Evolutionary conservation across 1,140 invertebrate species (phyloP), one percentile per base, ranked within the genome.

Genomic region (Drosophila watanabei): DNA sequence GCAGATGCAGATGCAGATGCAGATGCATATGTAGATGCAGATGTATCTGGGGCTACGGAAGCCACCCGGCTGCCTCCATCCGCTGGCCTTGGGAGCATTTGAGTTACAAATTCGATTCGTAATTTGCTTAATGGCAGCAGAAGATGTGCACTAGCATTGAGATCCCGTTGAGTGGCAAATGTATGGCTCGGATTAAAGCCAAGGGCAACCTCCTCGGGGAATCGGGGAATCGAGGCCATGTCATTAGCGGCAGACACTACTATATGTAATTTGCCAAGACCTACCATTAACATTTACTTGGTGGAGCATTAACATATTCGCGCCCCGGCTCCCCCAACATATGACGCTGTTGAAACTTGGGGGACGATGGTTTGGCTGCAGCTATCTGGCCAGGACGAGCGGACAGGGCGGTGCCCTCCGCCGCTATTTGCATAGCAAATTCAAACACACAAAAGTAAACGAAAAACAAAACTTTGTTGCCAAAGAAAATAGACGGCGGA

Each of bases 371-470:
- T 16, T 2, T 41, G 7, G 14, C 28, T 51, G 28, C 30, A 13
- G 49, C 18, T 30, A 28, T 51, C 48, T 33, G 20, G 35, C 18
- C 80, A 77, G 51, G 63, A 43, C 59, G 39, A 69, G 58, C 73
- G 61, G 57, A 57, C 59, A 61, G 54, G 75, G 61, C 77, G 70
- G 72, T n/a, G 49, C n/a, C 30, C 51, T 72, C 30, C 82, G 66
- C 66, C 59, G 65, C 77, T 84, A 80, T 84, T 84, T 85, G 82
- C 82, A 85, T 85, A 75, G 73, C 72, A 85, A 85, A 85, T 80
- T 85, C 81, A 84, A 84, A 84, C 81, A 84, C 76, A 80, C 64
- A 68, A 84, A 84, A 77, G 79, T 82, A 87, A 82, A 82, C 76
- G 58, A 75, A 85, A 86, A 86, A 64, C 73, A 57, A 65, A 57